A percentile compares a stretch with the other conserved stretches of the same genome.
Evolutionary conservation across 92 coral and sea anemone genomes (phyloP).

Genomic region (Bergia puertoricense): DNA sequence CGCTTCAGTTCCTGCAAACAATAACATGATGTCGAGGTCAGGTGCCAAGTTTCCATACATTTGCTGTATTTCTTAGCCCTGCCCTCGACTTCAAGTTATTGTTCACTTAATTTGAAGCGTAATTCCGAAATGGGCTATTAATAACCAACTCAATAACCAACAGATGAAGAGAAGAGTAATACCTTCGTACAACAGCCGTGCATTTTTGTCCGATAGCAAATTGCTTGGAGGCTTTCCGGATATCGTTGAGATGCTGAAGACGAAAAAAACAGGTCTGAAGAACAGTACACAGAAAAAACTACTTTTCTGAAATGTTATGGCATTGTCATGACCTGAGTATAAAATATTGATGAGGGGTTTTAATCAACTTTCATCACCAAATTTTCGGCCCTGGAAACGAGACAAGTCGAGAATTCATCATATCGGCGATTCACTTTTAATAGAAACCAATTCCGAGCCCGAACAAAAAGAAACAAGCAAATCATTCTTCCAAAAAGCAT

Average conservation of each 20-base stretch:
- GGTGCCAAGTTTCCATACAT: too few relatives aligned
- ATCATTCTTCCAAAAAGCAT: not conserved
- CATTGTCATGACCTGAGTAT: not conserved
- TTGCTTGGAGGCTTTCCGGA: constrained; percentile 82
- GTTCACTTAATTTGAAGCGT: too few relatives aligned
- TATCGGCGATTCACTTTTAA: too few relatives aligned
- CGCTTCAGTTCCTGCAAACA: too few relatives aligned
- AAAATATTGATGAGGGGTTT: too few relatives aligned
- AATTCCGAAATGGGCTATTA: too few relatives aligned
- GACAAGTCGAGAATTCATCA: not conserved
- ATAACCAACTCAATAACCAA: too few relatives aligned
- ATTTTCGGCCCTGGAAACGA: not conserved
- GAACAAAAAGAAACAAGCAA: not conserved
- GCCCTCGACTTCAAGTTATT: too few relatives aligned
- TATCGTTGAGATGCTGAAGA: constrained; percentile 84
- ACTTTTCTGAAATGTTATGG: not conserved
- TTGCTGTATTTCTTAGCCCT: too few relatives aligned
- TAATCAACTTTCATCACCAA: too few relatives aligned
- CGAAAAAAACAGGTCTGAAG: constrained; percentile 10
- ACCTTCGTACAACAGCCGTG: constrained; percentile 70
- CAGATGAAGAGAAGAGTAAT: not conserved
- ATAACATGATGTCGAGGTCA: too few relatives aligned
- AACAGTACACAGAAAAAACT: not conserved
- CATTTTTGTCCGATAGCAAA: constrained; percentile 81
- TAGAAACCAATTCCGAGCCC: too few relatives aligned